Base-by-base conservation (phyloP, 2,888 invertebrate genomes). In the Cabera pusaria region DNA sequence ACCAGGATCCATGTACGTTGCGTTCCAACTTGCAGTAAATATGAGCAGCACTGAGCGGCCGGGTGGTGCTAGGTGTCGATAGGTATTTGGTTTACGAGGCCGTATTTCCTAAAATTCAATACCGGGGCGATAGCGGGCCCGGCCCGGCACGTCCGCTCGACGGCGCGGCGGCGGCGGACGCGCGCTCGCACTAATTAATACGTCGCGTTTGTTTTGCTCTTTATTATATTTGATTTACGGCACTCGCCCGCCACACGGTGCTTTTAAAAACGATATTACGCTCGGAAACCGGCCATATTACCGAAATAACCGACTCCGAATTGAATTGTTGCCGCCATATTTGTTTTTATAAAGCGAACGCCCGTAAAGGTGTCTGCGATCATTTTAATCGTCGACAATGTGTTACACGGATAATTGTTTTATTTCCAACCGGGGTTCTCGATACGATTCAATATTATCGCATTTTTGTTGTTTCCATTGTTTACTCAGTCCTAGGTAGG, bases 161-260 rank as follows among this genome's bases (percentile, higher is more conserved):
- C 18, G 27, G 22, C 23, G 21, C 4, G 24, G 14, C 7, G 28
- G 43, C 39, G 16, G 41, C 40, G 42, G 43, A 19, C 46, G 44
- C 52, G 48, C 49, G 52, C 49, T 49, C 58, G 56, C 60, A 64
- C 77, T 79, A 80, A 83, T 83, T 78, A 80, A 81, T 77, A 76
- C 73, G 72, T 72, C 70, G 66, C 57, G 74, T 69, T n/a, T 74
- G 72, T 72, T 75, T 73, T 71, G 68, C 71, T 76, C 78, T 79
- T 76, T 82, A 80, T 79, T 80, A 78, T 71, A 72, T 71, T 67
- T 79, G 76, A 81, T 81, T 76, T 79, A 81, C 72, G 67, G 57
- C 59, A 44, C 56, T 51, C 59, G 61, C 54, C 56, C 62, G 63
- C 63, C 63, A 57, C 56, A 45, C 61, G 61, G 50, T 51, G 70